phyloP scores from a whole-genome alignment of 2,888 invertebrate genomes.

The Chymomyza amoena region DNA sequence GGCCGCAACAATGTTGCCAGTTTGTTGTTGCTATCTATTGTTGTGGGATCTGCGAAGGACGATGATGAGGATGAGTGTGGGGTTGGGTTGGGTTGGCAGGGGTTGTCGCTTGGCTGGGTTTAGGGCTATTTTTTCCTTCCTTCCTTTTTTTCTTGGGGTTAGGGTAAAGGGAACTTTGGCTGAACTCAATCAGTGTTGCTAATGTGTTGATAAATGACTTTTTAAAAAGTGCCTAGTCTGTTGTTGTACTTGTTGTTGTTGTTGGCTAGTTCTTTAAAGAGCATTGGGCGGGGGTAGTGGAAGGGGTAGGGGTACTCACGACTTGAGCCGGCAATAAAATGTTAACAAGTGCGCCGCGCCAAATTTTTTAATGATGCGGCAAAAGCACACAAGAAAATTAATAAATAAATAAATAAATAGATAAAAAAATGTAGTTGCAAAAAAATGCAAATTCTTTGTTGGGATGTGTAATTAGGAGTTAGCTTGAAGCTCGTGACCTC shows the following conservation, averaged over 20 bases:
- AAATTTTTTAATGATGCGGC: slow-evolving; percentile 29
- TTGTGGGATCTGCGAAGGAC: background rate
- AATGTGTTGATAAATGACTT: slow-evolving; percentile 72
- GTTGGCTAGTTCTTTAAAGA: background rate
- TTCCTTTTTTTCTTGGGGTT: background rate
- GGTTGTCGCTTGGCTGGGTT: background rate
- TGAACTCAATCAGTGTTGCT: slow-evolving; percentile 65
- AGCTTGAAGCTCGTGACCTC: too few relatives aligned
- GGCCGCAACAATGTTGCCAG: slow-evolving; percentile 8
- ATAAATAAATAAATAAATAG: background rate
- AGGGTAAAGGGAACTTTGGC: background rate
- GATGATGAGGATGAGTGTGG: too few relatives aligned
- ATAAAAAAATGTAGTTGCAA: background rate
- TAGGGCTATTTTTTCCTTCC: background rate
- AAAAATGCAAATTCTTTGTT: slow-evolving; percentile 62
- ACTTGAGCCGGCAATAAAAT: slow-evolving; percentile 16
- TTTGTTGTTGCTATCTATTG: background rate
- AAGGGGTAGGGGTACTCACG: background rate
- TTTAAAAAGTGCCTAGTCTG: slow-evolving; percentile 51
- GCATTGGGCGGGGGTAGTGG: background rate
- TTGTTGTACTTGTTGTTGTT: slow-evolving; percentile 4
- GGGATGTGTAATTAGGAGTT: too few relatives aligned
- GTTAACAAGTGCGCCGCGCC: slow-evolving; percentile 54
- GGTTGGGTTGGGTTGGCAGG: background rate
- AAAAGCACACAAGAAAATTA: slow-evolving; percentile 1